These are phyloP conservation scores for Drosophila ercepeae DNA, from an alignment of 1,140 invertebrate genomes.

Conservation along the genomic window DNA sequence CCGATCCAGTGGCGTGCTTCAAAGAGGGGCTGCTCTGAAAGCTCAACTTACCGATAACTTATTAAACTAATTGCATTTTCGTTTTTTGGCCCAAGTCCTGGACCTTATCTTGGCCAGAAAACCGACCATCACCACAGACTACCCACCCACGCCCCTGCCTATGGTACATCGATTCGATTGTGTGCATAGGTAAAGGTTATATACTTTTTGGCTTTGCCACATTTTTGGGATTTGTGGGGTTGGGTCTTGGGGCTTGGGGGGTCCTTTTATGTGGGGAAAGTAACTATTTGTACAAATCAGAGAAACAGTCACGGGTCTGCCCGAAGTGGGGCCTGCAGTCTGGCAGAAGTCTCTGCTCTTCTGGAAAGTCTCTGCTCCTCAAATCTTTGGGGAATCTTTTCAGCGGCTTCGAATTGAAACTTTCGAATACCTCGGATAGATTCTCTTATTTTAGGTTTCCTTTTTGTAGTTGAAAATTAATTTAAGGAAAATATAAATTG, in stretches of 20 bases:
- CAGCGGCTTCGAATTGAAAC: not conserved
- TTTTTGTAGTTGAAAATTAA: too few relatives aligned
- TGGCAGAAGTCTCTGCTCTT: not conserved
- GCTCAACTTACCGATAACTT: not conserved
- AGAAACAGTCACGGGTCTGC: conserved; percentile 5
- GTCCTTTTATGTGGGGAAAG: conserved; percentile 13
- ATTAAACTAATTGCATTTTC: not conserved
- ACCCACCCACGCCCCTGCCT: not conserved
- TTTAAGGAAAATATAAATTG: too few relatives aligned
- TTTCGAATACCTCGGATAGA: not conserved
- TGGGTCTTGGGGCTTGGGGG: not conserved
- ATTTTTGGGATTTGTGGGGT: not conserved
- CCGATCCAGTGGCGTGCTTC: not conserved
- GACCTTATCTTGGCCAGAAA: not conserved
- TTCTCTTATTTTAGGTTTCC: too few relatives aligned
- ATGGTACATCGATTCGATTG: conserved; percentile 7
- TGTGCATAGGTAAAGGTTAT: conserved; percentile 3
- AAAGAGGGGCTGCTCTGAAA: too few relatives aligned
- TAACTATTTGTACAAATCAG: conserved; percentile 63
- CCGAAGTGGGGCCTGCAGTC: not conserved
- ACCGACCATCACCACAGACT: too few relatives aligned
- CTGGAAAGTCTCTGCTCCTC: not conserved
- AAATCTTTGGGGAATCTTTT: conserved; percentile 1
- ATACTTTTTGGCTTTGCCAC: conserved; percentile 1
- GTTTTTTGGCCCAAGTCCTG: not conserved